Evolutionary conservation across 1,140 invertebrate species (phyloP).

Genomic region (Arctopsyche grandis): DNA sequence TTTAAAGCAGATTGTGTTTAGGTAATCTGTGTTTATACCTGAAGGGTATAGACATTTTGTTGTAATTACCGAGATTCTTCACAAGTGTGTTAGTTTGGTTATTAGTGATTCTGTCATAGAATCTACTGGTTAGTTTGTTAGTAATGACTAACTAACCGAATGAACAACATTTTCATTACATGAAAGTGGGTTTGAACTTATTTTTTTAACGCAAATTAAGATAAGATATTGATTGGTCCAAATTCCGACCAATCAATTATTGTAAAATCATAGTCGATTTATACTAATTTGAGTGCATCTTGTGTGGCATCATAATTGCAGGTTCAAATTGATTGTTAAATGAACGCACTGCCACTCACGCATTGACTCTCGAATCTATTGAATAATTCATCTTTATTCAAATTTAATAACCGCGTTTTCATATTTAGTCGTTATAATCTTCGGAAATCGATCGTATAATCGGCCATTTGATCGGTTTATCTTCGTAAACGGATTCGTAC

Average conservation of each 20-base stretch:
- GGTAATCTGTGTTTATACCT: too few species aligned
- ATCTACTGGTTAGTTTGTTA: too few species aligned
- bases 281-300: not conserved
- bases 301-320: not conserved
- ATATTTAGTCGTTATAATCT: conserved; percentile 16
- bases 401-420: conserved; percentile 28
- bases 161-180: too few species aligned
- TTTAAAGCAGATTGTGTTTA: too few species aligned
- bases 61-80: too few species aligned
- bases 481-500: not conserved
- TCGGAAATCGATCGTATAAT: not conserved
- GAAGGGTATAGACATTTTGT: too few species aligned
- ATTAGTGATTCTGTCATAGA: too few species aligned
- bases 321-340: conserved; percentile 4
- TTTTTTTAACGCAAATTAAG: too few species aligned
- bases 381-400: conserved; percentile 28
- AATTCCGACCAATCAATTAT: not conserved
- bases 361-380: conserved; percentile 12
- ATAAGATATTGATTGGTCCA: not conserved
- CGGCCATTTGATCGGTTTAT: not conserved
- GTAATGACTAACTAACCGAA: too few species aligned
- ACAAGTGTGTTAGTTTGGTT: too few species aligned
- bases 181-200: too few species aligned
- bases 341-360: conserved; percentile 13
- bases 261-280: not conserved